A percentile compares a stretch with the other conserved stretches of the same genome.
Evolutionary conservation across 2,888 invertebrate species (phyloP).

Genomic region (Priocnemis perturbator): DNA sequence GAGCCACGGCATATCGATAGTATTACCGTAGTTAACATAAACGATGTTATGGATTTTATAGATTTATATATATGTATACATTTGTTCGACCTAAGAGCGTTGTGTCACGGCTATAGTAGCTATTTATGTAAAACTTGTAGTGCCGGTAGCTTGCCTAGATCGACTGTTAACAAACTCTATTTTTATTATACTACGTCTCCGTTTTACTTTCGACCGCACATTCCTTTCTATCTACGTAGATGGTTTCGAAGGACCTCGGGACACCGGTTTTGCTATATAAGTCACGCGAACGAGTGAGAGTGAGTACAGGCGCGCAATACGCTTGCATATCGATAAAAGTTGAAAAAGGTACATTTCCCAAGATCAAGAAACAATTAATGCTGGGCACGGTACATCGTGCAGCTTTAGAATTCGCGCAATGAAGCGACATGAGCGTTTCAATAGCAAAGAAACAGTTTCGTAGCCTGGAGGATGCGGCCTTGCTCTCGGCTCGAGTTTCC

Average conservation of each 20-base stretch:
- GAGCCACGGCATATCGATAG: conserved; percentile 36
- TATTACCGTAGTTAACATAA: conserved; percentile 50
- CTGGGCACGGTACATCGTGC: too few relatives aligned
- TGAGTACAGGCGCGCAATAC: too few relatives aligned
- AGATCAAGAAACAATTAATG: too few relatives aligned
- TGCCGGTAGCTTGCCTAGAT: conserved; percentile 57
- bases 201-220: conserved; percentile 24
- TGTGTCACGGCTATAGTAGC: conserved; percentile 44
- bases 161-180: conserved; percentile 66
- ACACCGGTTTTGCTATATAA: neutral
- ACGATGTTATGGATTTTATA: conserved; percentile 38
- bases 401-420: too few relatives aligned
- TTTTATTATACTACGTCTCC: conserved; percentile 57
- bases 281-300: neutral
- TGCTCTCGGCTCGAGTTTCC: neutral
- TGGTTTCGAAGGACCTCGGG: neutral
- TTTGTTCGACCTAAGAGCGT: conserved; percentile 42
- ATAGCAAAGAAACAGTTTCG: neutral
- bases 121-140: conserved; percentile 62
- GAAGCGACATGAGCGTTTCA: neutral
- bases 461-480: neutral
- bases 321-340: too few relatives aligned
- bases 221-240: conserved; percentile 11
- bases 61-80: conserved; percentile 38
- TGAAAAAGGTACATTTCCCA: too few relatives aligned